Conservation (phyloP, 1,140 invertebrate species). For the Saccostrea echinata region DNA sequence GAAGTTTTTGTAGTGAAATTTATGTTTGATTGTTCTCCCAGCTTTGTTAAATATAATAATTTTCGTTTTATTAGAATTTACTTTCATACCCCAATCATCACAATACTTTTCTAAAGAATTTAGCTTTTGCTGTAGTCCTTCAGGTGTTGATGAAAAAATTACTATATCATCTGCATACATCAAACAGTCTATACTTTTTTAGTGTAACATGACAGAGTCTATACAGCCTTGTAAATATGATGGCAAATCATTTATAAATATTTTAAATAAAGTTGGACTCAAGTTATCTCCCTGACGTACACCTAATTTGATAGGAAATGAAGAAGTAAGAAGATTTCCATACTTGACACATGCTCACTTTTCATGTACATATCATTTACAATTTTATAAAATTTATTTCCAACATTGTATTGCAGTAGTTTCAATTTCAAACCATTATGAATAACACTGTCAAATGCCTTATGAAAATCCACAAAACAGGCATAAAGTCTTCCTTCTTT, state of each 20-base stretch:
- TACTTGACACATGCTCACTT: neutral
- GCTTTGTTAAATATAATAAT: no score
- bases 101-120: no score
- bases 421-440: slow-evolving; percentile 14
- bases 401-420: neutral
- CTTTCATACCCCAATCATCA: no score
- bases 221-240: no score
- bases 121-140: no score
- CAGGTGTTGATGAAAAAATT: no score
- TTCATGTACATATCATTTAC: slow-evolving; percentile 38
- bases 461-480: slow-evolving; percentile 44
- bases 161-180: no score
- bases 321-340: neutral
- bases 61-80: no score
- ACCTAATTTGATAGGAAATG: neutral
- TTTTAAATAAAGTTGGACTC: slow-evolving; percentile 35
- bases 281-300: neutral
- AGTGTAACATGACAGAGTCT: no score
- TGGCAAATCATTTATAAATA: neutral
- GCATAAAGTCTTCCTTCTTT: slow-evolving; percentile 24
- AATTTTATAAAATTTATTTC: slow-evolving; percentile 17
- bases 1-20: no score
- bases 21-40: no score
- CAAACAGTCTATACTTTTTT: no score
- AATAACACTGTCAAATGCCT: slow-evolving; percentile 40